These are phyloP conservation scores for Emmelina monodactyla DNA, from an alignment of 2,888 invertebrate genomes.

Conservation along the genomic window DNA sequence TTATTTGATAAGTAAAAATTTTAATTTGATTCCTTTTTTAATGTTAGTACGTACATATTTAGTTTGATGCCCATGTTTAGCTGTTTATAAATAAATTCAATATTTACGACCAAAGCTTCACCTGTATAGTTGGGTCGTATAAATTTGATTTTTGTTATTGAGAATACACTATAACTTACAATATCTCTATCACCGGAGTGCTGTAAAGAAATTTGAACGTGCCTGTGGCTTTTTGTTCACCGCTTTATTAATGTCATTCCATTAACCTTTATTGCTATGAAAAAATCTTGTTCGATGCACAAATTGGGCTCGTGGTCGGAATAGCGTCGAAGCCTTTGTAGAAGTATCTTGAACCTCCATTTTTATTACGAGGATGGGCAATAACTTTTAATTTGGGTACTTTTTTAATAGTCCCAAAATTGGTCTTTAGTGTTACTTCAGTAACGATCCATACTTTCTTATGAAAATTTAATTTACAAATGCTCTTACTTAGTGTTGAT, in stretches of 20 bases:
- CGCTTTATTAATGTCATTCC: slow-evolving; percentile 48
- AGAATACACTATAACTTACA: slow-evolving; percentile 29
- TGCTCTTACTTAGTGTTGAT: no score
- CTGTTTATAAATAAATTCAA: no score
- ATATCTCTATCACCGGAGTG: slow-evolving; percentile 25
- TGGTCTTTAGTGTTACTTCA: no score
- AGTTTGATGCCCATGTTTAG: no score
- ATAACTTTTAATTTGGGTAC: slow-evolving; percentile 23
- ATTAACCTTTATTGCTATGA: slow-evolving; percentile 46
- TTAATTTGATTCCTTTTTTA: no score
- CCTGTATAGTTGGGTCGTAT: no score
- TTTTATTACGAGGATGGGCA: slow-evolving; percentile 35
- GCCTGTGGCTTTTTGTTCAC: slow-evolving; percentile 33
- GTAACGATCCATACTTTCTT: no score
- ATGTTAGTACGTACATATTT: no score
- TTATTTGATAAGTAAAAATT: no score
- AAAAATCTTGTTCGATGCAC: slow-evolving; percentile 38
- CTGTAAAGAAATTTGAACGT: slow-evolving; percentile 39
- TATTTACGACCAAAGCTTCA: no score
- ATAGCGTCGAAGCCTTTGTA: not conserved
- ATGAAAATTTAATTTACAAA: no score
- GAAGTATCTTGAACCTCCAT: slow-evolving; percentile 22
- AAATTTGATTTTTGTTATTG: slow-evolving; percentile 26
- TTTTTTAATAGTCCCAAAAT: no score
- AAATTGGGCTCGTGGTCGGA: slow-evolving; percentile 32